Conservation (phyloP, 1,140 invertebrate species). For the Holotrichia oblita region DNA sequence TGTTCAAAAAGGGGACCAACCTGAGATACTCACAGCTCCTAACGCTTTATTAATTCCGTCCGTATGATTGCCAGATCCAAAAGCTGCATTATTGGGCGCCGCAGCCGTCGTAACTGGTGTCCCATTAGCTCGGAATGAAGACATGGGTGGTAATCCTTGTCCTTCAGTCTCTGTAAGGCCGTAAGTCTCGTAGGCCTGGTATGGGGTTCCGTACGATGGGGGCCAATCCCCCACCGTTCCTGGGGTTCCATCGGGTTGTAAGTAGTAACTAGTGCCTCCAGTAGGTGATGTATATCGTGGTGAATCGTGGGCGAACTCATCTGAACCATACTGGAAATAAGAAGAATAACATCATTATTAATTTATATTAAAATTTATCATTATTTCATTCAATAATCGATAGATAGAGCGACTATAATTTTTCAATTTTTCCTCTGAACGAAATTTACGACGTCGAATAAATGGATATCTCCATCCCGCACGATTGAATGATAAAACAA, state of each 20-base stretch:
- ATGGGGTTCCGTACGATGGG: constrained; percentile 61
- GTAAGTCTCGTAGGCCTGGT: constrained; percentile 68
- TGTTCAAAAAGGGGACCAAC: neutral
- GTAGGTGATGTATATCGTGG: constrained; percentile 88
- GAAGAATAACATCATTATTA: constrained; percentile 23
- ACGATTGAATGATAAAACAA: constrained; percentile 24
- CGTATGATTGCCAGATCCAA: constrained; percentile 68
- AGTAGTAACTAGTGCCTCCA: constrained; percentile 69
- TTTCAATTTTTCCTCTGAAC: neutral
- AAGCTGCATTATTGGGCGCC: constrained; percentile 58
- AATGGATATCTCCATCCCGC: constrained; percentile 7
- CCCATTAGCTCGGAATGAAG: constrained; percentile 80
- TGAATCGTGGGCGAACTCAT: constrained; percentile 85
- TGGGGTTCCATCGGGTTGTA: constrained; percentile 62
- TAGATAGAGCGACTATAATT: neutral
- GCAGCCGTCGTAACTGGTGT: constrained; percentile 64
- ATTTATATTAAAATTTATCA: too few species aligned
- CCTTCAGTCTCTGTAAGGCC: constrained; percentile 69
- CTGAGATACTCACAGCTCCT: constrained; percentile 71
- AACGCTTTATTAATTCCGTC: constrained; percentile 83
- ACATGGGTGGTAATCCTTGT: constrained; percentile 91
- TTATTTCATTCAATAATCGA: neutral
- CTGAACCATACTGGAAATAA: constrained; percentile 82
- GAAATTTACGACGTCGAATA: constrained; percentile 15
- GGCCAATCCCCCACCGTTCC: constrained; percentile 61